Base-by-base conservation (phyloP, 2,113 vertebrate species). In the Typhlomys cinereus region DNA sequence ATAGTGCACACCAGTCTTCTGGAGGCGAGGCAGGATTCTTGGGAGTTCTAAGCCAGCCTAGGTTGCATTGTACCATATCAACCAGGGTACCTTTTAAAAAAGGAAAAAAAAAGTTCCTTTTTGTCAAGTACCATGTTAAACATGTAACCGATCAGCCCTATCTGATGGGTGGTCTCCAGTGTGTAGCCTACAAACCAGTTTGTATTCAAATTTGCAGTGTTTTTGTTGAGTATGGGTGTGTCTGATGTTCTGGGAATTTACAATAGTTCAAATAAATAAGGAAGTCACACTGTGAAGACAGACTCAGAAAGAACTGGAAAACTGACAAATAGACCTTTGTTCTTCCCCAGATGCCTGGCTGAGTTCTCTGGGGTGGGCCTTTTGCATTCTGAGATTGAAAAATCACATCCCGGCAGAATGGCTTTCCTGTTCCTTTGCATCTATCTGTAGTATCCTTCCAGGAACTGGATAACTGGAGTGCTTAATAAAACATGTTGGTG, bases 191-290 rank as follows among this genome's bases (percentile, higher is more conserved):
- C 54, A 48, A 94, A 81, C 70, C 71, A 52, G 15, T 94, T 93
- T 85, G 46, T 85, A 54, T 94, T 93, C 95, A 91, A 76, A 91
- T 92, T 89, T 74, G 87, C 59, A 69, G 39, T 92, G 85, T 96
- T 96, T 96, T 95, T 95, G 76, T 94, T 73, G 67, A 94, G 71
- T 80, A 89, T 92, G 94, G 81, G 96, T 95, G 93, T 96, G 94
- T 52, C 94, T 82, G 67, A 94, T 48, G 48, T 93, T 96, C 91
- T 94, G 71, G 81, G 96, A 95, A 94, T 95, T 91, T 86, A 92
- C 73, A 94, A 46, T 86, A 85, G 92, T 94, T 93, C 41, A 92
- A 89, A 87, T 95, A 96, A 92, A 94, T 92, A 92, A 88, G 91
- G 92, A 95, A 96, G 92, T 93, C 62, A 7, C 18, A 23, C 91